Evolutionary conservation across 2,888 invertebrate species (phyloP).

Genomic region (Protodeltote pygarga): DNA sequence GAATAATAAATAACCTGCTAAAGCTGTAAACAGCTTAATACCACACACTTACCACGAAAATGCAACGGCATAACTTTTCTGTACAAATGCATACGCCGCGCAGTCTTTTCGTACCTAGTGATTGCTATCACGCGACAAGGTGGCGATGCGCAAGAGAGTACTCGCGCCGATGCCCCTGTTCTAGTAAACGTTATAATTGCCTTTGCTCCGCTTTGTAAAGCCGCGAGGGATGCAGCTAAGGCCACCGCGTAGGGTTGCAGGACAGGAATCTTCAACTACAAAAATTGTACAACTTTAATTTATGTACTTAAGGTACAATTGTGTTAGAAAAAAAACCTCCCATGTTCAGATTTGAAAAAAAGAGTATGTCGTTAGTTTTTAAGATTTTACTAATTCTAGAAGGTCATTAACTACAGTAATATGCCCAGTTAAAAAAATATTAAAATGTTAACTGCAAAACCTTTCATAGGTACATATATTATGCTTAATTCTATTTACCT

Average conservation of each 20-base stretch:
- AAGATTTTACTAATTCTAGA: too few species aligned
- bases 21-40: too few species aligned
- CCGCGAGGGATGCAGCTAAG: conserved; percentile 35
- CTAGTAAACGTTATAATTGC: conserved; percentile 37
- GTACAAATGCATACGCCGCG: conserved; percentile 54
- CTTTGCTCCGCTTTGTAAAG: conserved; percentile 19
- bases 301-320: background rate
- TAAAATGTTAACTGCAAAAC: too few species aligned
- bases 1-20: too few species aligned
- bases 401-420: too few species aligned
- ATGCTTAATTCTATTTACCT: conserved; percentile 35
- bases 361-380: too few species aligned
- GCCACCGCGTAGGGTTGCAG: conserved; percentile 36
- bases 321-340: conserved; percentile 1
- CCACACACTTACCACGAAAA: conserved; percentile 55
- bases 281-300: background rate
- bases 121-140: conserved; percentile 48
- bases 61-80: conserved; percentile 54
- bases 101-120: conserved; percentile 44
- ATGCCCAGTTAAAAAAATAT: too few species aligned
- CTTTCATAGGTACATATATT: too few species aligned
- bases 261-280: conserved; percentile 26
- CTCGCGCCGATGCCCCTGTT: conserved; percentile 36
- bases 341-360: too few species aligned
- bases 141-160: conserved; percentile 32